Evolutionary conservation across 2,888 invertebrate species (phyloP).

Genomic region (Drosophila maculinotata): DNA sequence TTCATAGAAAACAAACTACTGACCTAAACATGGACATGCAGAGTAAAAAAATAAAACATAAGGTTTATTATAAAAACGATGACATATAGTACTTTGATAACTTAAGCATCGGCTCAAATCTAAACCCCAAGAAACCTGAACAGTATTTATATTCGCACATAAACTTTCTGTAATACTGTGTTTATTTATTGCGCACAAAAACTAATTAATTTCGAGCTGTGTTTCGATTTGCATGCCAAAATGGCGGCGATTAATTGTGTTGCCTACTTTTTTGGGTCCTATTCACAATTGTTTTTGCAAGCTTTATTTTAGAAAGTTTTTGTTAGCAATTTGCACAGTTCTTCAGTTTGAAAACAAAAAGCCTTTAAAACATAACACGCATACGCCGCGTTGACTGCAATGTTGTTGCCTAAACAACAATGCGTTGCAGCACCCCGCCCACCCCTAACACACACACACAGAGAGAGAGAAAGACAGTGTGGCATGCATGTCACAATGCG

Average conservation of each 20-base stretch:
- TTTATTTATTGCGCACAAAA: background rate
- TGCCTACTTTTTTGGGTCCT: constrained; percentile 30
- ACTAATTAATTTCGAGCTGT: background rate
- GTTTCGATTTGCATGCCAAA: background rate
- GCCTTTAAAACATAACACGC: constrained; percentile 55
- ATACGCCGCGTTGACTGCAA: constrained; percentile 51
- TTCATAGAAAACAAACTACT: background rate
- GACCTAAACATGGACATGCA: too few relatives aligned
- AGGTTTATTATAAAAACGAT: too few relatives aligned
- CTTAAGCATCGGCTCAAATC: too few relatives aligned
- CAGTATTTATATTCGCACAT: too few relatives aligned
- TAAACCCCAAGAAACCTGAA: too few relatives aligned
- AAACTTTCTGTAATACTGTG: background rate
- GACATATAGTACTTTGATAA: too few relatives aligned
- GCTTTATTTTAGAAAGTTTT: constrained; percentile 22
- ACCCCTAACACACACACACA: too few relatives aligned
- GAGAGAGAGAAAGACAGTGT: constrained; percentile 13
- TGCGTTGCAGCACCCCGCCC: constrained; percentile 38
- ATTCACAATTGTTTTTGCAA: constrained; percentile 18
- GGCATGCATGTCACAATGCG: constrained; percentile 68
- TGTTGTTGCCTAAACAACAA: constrained; percentile 61
- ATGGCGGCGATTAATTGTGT: constrained; percentile 33
- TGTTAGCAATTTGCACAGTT: constrained; percentile 19
- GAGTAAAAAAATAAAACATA: background rate
- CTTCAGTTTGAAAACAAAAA: constrained; percentile 13